A percentile compares a stretch with the other conserved stretches of the same genome.
Conservation (phyloP, 2,888 invertebrate genomes). For the Imbricaverruca yamaguchii region DNA sequence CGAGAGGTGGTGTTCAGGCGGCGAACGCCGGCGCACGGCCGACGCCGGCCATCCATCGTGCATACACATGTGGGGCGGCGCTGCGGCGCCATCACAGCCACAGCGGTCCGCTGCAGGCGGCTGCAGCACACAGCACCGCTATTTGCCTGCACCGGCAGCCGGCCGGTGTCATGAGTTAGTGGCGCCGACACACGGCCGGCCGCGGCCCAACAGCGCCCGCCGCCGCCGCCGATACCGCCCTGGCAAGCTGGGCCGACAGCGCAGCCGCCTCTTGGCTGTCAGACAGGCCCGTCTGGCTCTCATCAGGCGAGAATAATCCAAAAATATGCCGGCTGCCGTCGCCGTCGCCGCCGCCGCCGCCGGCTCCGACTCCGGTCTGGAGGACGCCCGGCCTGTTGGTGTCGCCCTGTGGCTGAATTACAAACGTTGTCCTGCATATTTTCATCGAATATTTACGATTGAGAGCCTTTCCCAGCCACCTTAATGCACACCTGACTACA, state of each 20-base stretch:
- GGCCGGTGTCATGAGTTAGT: not conserved
- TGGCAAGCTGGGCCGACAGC: not conserved
- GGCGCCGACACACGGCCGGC: not conserved
- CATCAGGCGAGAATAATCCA: not conserved
- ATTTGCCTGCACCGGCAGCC: not conserved
- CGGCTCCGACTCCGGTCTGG: not conserved
- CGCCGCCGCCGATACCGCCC: not conserved
- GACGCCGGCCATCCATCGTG: no score
- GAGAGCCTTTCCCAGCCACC: not conserved
- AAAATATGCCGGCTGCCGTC: not conserved
- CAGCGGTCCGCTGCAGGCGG: no score
- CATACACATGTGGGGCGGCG: no score
- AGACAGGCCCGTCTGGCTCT: not conserved
- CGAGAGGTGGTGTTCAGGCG: no score
- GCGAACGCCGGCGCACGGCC: no score
- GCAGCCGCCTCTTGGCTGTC: constrained; percentile 16
- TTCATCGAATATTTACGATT: no score
- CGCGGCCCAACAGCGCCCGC: not conserved
- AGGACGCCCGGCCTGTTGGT: no score
- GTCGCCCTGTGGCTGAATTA: no score
- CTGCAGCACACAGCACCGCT: no score
- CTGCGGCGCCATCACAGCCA: no score
- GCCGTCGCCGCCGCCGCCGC: not conserved
- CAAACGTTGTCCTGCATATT: no score
- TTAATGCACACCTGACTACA: not conserved